Evolutionary conservation across 2,888 invertebrate species (phyloP), one percentile per base, ranked within the genome.

Genomic region (Drosophila koepferae): DNA sequence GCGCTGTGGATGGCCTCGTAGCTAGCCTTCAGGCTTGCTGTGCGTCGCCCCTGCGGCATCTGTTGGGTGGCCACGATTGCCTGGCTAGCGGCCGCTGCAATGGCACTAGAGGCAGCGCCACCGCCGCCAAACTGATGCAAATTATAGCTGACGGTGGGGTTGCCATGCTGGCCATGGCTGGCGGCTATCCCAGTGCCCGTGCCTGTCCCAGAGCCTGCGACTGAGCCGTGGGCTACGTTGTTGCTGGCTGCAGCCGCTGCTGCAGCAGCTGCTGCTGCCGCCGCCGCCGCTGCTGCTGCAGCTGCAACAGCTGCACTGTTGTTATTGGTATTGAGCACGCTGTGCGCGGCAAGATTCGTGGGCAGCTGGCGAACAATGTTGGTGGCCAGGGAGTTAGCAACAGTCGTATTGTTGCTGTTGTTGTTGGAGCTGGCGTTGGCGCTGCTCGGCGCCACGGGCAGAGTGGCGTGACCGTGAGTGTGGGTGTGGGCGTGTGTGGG

Each of bases 41-140:
- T 98, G 62, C 99, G 95, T 53, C 99, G 95, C 0, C 99, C 99
- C 87, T 98, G 98, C 90, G 97, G 97, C 97, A 98, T 98, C 95
- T 97, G 97, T 90, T 99, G 98, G 3, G 99, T 99, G 1, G 98
- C 98, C 7, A 97, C 98, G 72, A 99, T 98, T 0, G 99, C 99
- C 92, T 99, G 98, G 28, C 98, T 98, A 0, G 98, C 99, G 1
- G 99, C 98, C 0, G 97, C 98, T 0, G 97, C 98, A 64, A 99
- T 97, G 1, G 98, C 97, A 87, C 96, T 97, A 14, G 97, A 97
- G 1, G 97, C 97, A 4, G 91, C 81, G 0, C 82, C 73, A 1
- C 83, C 83, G 12, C 97, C 96, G n/a, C 97, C 96, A 86, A 96
- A 95, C 82, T 97, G 97, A 16, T 97, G 97, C 58, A 98, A 93